Conservation (phyloP, 1,140 invertebrate genomes). For the Hyposmocoma kahamanoa region DNA sequence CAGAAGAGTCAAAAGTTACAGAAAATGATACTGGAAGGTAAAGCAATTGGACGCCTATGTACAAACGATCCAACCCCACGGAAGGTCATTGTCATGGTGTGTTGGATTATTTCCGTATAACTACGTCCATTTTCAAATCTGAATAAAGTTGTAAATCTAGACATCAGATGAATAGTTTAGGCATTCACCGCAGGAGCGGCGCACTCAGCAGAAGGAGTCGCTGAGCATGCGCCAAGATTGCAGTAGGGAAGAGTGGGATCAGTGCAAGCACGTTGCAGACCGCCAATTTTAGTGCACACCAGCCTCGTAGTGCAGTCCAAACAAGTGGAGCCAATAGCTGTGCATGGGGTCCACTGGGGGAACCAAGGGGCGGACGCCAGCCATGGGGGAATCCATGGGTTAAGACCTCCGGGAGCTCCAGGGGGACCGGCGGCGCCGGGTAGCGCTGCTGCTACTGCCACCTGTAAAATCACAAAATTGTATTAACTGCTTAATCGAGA, state of each 20-base stretch:
- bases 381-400: constrained; percentile 54
- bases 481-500: too few species aligned
- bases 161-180: too few species aligned
- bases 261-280: constrained; percentile 37
- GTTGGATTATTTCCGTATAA: too few species aligned
- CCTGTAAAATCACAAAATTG: too few species aligned
- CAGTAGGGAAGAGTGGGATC: constrained; percentile 56
- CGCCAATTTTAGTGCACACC: constrained; percentile 55
- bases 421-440: constrained; percentile 15
- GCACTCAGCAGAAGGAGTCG: constrained; percentile 50
- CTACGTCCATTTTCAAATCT: too few species aligned
- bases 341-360: constrained; percentile 50
- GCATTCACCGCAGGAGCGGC: constrained; percentile 18
- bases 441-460: constrained; percentile 27
- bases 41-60: too few species aligned
- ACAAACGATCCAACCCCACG: too few species aligned
- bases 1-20: too few species aligned
- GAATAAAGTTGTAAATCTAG: too few species aligned
- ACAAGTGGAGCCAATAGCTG: constrained; percentile 40
- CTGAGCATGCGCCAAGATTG: constrained; percentile 56
- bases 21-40: too few species aligned
- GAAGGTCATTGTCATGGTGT: too few species aligned
- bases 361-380: constrained; percentile 39
- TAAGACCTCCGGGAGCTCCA: constrained; percentile 21
- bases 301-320: constrained; percentile 48